These are phyloP conservation scores for Nibea coibor DNA, from an alignment of 2,113 vertebrate genomes.

Conservation along the genomic window DNA sequence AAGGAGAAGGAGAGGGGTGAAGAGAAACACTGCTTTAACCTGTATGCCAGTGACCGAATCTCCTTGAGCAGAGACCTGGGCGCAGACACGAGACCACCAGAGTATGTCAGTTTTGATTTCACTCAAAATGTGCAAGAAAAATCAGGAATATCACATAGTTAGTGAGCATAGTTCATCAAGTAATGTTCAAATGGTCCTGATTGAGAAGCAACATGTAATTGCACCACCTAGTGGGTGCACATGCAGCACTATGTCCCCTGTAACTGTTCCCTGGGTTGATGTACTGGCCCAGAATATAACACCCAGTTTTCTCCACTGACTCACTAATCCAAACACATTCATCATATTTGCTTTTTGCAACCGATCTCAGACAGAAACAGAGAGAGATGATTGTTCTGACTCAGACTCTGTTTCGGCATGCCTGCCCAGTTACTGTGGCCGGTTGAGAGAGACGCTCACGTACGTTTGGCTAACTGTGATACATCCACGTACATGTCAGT, in stretches of 20 bases:
- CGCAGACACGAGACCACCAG: conserved; percentile 96
- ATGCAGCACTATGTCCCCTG: background rate
- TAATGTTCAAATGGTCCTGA: background rate
- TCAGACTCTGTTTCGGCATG: conserved; percentile 70
- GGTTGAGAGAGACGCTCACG: conserved; percentile 59
- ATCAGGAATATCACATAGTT: background rate
- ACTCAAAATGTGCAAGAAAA: background rate
- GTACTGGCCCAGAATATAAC: conserved; percentile 18
- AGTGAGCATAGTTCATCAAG: background rate
- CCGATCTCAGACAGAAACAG: conserved; percentile 65
- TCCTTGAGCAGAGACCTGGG: conserved; percentile 96
- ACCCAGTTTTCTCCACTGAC: background rate
- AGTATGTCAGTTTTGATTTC: conserved; percentile 86
- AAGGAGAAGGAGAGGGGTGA: conserved; percentile 94
- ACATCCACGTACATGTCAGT: conserved; percentile 37
- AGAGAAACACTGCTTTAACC: conserved; percentile 97
- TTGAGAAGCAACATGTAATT: conserved; percentile 19
- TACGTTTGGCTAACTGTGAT: conserved; percentile 73
- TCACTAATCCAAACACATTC: conserved; percentile 47
- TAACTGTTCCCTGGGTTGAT: background rate
- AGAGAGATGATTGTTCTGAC: conserved; percentile 67
- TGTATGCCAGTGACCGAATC: conserved; percentile 96
- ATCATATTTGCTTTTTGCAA: conserved; percentile 61
- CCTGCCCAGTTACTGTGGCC: conserved; percentile 64
- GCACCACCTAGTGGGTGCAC: conserved; percentile 62